Evolutionary conservation across 2,888 invertebrate genomes (phyloP).

Genomic region (Heliconius cydno): DNA sequence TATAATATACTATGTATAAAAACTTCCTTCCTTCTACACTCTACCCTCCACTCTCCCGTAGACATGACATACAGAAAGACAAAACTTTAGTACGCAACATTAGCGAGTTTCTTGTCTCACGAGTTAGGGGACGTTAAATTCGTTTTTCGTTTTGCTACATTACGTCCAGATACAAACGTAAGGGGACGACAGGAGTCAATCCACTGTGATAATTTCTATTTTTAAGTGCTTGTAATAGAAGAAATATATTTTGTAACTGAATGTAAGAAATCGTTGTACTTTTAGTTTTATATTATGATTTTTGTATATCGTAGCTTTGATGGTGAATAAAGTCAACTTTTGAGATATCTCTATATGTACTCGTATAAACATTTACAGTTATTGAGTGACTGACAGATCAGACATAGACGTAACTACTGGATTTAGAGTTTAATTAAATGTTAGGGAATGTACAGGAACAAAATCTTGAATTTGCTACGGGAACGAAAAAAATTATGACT

Average conservation of each 20-base stretch:
- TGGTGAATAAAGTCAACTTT: too few relatives aligned
- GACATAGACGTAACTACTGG: too few relatives aligned
- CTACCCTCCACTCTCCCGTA: not conserved
- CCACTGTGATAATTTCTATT: constrained; percentile 45
- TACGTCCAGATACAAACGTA: constrained; percentile 52
- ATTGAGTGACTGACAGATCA: too few relatives aligned
- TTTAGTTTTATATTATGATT: not conserved
- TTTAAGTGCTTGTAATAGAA: constrained; percentile 27
- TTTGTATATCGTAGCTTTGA: too few relatives aligned
- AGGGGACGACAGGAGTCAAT: constrained; percentile 41
- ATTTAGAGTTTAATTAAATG: too few relatives aligned
- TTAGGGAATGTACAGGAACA: too few relatives aligned
- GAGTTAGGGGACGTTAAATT: constrained; percentile 57
- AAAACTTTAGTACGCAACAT: constrained; percentile 61
- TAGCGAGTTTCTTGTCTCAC: constrained; percentile 56
- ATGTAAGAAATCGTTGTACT: not conserved
- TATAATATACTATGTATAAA: not conserved
- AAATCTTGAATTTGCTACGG: too few relatives aligned
- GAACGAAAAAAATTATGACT: too few relatives aligned
- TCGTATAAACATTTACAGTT: too few relatives aligned
- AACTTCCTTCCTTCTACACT: too few relatives aligned
- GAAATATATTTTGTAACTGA: constrained; percentile 1
- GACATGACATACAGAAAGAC: constrained; percentile 33
- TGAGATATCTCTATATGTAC: too few relatives aligned
- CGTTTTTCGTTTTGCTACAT: constrained; percentile 65